A percentile compares a stretch with the other conserved stretches of the same genome.
phyloP scores from a whole-genome alignment of 1,140 invertebrate species.

The Rhysida immarginata region DNA sequence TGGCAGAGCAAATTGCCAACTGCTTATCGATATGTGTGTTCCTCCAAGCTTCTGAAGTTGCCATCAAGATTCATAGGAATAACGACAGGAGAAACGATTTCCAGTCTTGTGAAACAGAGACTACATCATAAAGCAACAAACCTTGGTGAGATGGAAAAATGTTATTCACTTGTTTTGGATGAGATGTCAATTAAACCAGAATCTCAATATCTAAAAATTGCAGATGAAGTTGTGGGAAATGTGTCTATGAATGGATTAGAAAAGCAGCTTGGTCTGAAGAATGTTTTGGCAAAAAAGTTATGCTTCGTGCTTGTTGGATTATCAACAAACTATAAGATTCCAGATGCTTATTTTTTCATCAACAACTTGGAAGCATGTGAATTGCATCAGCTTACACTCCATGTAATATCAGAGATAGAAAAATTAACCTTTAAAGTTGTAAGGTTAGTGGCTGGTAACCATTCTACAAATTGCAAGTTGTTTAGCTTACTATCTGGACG shows the following conservation, averaged over 20 bases:
- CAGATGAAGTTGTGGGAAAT: not conserved
- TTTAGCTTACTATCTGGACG: too few species aligned
- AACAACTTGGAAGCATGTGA: too few species aligned
- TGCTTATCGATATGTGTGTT: too few species aligned
- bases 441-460: too few species aligned
- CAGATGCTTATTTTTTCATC: conserved; percentile 12
- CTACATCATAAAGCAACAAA: not conserved
- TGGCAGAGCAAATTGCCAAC: too few species aligned
- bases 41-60: too few species aligned
- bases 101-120: not conserved
- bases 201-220: not conserved
- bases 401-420: too few species aligned
- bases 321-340: conserved; percentile 4
- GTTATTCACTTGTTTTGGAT: not conserved
- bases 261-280: not conserved
- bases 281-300: not conserved
- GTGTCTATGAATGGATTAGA: not conserved
- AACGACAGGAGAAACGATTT: too few species aligned
- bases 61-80: too few species aligned
- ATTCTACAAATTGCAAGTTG: too few species aligned
- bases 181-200: not conserved
- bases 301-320: not conserved
- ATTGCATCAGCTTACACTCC: too few species aligned
- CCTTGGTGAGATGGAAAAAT: not conserved
- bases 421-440: too few species aligned